Base-by-base conservation (phyloP, 23 tunicate genomes). In the Styela clava region DNA sequence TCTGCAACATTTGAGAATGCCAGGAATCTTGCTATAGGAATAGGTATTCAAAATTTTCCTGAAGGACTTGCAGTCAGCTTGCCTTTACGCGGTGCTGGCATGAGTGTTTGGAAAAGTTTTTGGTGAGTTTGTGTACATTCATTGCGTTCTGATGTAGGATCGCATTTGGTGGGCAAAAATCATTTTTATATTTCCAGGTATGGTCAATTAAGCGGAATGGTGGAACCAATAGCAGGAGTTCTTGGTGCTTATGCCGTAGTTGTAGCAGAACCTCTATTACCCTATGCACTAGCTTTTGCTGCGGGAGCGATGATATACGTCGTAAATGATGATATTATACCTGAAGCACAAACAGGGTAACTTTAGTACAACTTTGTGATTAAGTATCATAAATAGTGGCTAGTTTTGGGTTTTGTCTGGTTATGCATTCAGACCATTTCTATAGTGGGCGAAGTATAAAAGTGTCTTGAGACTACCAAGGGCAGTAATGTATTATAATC, bases 131-230 rank as follows among this genome's bases (percentile, higher is more conserved):
- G 16, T 23, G 74, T 69, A 18, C n/a, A n/a, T n/a, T n/a, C n/a
- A n/a, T n/a, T n/a, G n/a, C n/a, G n/a, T n/a, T n/a, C n/a, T n/a
- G n/a, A n/a, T n/a, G n/a, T n/a, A n/a, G n/a, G n/a, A n/a, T n/a
- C n/a, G n/a, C n/a, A n/a, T n/a, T n/a, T n/a, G n/a, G n/a, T n/a
- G n/a, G n/a, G n/a, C n/a, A n/a, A n/a, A n/a, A n/a, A n/a, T n/a
- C n/a, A n/a, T n/a, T n/a, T n/a, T n/a, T n/a, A n/a, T 65, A 5
- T 65, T 65, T 16, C 16, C 5, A 76, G 81, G 81, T 95, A 84
- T 81, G 99, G 99, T 28, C 99, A 95, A 68, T 62, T 95, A 67
- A 86, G 92, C 69, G 99, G 99, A 16, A 95, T 95, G 99, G 95
- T 95, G 52, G 99, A 95, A 74, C 99, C 99, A 24, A 86, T 95